Evolutionary conservation across 2,797 vertebrate species (phyloP), one percentile per base, ranked within the genome.

Genomic region (Pyrrhura leucotis): DNA sequence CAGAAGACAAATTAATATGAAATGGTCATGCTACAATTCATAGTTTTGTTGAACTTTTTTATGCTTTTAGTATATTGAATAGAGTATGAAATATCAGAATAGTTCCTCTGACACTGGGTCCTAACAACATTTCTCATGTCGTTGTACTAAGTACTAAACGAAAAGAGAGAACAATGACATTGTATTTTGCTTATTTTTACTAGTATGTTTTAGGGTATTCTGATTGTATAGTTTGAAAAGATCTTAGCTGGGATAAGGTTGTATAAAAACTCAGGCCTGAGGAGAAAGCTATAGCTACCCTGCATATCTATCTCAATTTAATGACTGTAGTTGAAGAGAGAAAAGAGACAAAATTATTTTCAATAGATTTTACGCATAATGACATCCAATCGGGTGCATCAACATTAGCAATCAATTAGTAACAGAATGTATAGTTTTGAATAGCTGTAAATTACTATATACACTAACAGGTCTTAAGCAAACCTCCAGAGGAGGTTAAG

Each of bases 321-420:
- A 73, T 71, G 73, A 75, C 53, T 68, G n/a, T 14, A 47, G 39
- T n/a, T 26, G 53, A 25, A 75, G 28, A 83, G 44, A 53, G 40
- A 40, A 51, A 91, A 91, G 62, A 89, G 68, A 58, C 9, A 75
- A 73, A 84, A 82, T 85, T 89, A n/a, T 95, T 92, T 94, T 82
- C 80, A 90, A 71, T 88, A 76, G 63, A 91, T 96, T 94, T 92
- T 78, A 76, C 33, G 40, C 21, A 9, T 88, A 93, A 85, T 94
- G 76, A 88, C 85, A 79, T 84, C 40, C 58, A 79, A 80, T 93
- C 66, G 50, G 61, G 89, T 4, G 0, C 56, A 85, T 91, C 85
- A 88, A 66, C 82, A 88, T 94, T 84, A 96, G 80, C 85, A 90
- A 88, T 92, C 85, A 94, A 95, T 95, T 94, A 95, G 76, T 63